A percentile compares a stretch with the other conserved stretches of the same genome.
These are phyloP conservation scores for Cariama cristata DNA, from an alignment of 2,113 vertebrate genomes.

Conservation along the genomic window DNA sequence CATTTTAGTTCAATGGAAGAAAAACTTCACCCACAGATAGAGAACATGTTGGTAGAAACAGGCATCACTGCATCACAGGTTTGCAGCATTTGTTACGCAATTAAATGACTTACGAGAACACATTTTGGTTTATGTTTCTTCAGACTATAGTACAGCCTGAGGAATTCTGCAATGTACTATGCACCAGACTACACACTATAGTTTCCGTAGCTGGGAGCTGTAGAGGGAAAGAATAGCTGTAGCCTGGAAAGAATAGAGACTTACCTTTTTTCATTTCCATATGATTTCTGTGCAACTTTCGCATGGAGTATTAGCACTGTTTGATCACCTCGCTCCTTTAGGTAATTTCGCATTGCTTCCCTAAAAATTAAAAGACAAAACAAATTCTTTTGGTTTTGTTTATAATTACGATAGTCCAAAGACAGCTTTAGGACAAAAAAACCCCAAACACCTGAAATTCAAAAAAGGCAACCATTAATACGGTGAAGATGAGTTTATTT, in stretches of 20 bases:
- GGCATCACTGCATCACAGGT: background rate
- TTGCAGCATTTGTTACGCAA: background rate
- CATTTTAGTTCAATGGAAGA: background rate
- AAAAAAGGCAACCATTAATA: background rate
- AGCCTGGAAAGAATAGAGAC: background rate
- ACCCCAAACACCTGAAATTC: background rate
- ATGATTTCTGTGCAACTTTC: conserved; percentile 99
- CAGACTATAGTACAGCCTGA: background rate
- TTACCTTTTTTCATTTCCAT: conserved; percentile 98
- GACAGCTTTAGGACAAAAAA: background rate
- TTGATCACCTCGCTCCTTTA: conserved; percentile 99
- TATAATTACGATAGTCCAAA: background rate
- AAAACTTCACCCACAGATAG: background rate
- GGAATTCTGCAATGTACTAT: background rate
- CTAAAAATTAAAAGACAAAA: conserved; percentile 73
- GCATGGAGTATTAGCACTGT: conserved; percentile 99
- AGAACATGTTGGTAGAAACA: background rate
- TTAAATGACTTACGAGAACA: background rate
- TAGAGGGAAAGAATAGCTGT: background rate
- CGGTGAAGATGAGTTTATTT: background rate
- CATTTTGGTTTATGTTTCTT: background rate
- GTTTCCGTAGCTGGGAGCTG: background rate
- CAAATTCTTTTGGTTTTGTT: background rate
- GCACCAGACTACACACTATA: background rate
- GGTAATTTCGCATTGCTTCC: conserved; percentile 99